phyloP scores from a whole-genome alignment of 2,113 vertebrate species.

The Xiphophorus maculatus region DNA sequence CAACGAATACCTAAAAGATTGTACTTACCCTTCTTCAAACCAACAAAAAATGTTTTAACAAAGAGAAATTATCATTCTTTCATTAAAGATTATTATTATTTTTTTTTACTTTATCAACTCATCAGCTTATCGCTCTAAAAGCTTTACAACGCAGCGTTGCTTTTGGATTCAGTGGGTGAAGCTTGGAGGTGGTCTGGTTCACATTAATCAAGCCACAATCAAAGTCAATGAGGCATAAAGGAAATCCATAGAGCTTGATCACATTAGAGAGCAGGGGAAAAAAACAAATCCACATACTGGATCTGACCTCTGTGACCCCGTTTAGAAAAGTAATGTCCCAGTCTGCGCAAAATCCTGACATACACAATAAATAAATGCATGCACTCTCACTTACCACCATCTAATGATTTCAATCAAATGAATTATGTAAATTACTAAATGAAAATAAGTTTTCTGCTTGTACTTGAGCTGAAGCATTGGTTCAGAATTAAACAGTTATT shows the following conservation, averaged over 20 bases:
- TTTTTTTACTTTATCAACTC: conserved; percentile 4
- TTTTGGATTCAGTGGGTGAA: background rate
- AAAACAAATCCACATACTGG: background rate
- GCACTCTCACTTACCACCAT: background rate
- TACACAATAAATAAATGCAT: background rate
- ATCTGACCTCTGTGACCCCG: conserved; percentile 10
- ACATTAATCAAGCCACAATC: conserved; percentile 10
- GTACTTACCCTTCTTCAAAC: too few relatives aligned
- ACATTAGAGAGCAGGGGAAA: background rate
- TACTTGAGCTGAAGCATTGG: conserved; percentile 5
- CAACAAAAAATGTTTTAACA: background rate
- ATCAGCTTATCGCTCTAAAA: conserved; percentile 1
- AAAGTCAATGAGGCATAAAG: conserved; percentile 13
- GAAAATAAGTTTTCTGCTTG: conserved; percentile 26
- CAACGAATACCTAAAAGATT: too few relatives aligned
- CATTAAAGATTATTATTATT: background rate
- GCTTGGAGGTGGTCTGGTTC: conserved; percentile 15
- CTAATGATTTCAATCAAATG: conserved; percentile 10
- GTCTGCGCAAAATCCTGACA: background rate
- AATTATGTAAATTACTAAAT: conserved; percentile 1
- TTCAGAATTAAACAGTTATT: conserved; percentile 11
- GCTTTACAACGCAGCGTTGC: background rate
- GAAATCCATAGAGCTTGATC: conserved; percentile 24
- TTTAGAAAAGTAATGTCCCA: background rate
- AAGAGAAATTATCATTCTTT: background rate